These are phyloP conservation scores for Prionailurus viverrinus DNA, from an alignment of 2,113 vertebrate species.

Conservation along the genomic window DNA sequence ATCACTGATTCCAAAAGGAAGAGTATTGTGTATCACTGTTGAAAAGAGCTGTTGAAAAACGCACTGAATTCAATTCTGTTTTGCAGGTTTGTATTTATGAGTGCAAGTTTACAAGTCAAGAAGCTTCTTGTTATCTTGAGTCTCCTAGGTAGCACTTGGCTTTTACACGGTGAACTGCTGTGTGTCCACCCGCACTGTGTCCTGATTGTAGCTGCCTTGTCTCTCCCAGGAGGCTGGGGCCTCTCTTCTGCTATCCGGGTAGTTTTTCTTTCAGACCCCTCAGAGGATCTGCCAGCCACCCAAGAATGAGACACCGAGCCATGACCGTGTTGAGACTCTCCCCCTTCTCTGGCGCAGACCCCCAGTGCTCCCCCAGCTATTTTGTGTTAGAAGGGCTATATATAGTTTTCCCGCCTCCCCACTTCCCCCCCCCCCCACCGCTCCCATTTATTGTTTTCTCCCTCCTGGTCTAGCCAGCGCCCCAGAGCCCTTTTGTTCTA, in stretches of 20 bases:
- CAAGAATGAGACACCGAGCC: background rate
- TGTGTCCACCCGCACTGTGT: too few relatives aligned
- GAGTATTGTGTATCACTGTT: background rate
- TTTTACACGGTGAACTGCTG: background rate
- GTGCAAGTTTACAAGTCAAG: slow-evolving; percentile 74
- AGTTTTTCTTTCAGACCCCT: background rate
- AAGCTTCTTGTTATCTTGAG: slow-evolving; percentile 1
- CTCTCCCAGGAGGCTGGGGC: background rate
- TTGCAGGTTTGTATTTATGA: slow-evolving; percentile 70
- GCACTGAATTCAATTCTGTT: slow-evolving; percentile 64
- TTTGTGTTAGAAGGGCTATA: background rate
- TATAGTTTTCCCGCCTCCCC: slow-evolving; percentile 58
- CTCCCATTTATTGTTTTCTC: slow-evolving; percentile 65
- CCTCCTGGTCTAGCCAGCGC: slow-evolving; percentile 71
- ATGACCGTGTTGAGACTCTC: background rate
- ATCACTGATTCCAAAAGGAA: slow-evolving; percentile 43
- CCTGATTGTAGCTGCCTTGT: background rate
- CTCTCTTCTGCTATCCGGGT: background rate
- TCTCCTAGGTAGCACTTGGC: background rate
- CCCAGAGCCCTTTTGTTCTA: slow-evolving; percentile 82
- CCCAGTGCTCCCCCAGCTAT: too few relatives aligned
- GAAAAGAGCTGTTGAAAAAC: slow-evolving; percentile 34
- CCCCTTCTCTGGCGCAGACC: background rate
- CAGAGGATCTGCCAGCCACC: background rate
- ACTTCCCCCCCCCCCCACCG: background rate